These are phyloP conservation scores for Heliconius eleuchia DNA, from an alignment of 1,140 invertebrate genomes.

Conservation along the genomic window DNA sequence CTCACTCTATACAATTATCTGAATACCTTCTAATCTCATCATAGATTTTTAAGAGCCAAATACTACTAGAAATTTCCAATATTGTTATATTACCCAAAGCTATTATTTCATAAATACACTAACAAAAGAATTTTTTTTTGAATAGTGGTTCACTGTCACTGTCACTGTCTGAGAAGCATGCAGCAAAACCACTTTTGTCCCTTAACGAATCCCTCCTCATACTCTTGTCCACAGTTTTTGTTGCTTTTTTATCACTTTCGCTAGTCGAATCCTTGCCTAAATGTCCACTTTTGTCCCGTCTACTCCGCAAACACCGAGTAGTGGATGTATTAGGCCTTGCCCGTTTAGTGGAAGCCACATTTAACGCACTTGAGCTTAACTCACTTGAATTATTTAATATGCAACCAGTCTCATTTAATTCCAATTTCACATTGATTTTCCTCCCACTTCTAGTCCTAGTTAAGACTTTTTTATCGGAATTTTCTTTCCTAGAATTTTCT, in stretches of 20 bases:
- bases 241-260: constrained; percentile 39
- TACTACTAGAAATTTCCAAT: constrained; percentile 36
- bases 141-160: constrained; percentile 63
- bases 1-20: not conserved
- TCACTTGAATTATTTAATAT: constrained; percentile 59
- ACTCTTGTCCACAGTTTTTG: constrained; percentile 40
- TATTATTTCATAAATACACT: constrained; percentile 35
- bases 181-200: constrained; percentile 68
- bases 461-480: constrained; percentile 50
- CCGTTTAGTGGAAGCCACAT: constrained; percentile 49
- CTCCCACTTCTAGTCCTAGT: constrained; percentile 65
- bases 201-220: constrained; percentile 48
- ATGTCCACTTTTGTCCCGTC: constrained; percentile 31
- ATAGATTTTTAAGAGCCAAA: constrained; percentile 24
- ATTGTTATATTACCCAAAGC: constrained; percentile 29
- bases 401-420: constrained; percentile 47
- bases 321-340: constrained; percentile 33
- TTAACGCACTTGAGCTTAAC: constrained; percentile 58
- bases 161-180: constrained; percentile 74
- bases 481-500: constrained; percentile 62
- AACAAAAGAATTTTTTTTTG: constrained; percentile 68
- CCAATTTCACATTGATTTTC: constrained; percentile 46
- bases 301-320: constrained; percentile 32
- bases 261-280: constrained; percentile 43
- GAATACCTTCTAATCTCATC: not conserved